These are phyloP conservation scores for Muraenolepis orangiensis DNA, from an alignment of 2,797 vertebrate species.

Conservation along the genomic window DNA sequence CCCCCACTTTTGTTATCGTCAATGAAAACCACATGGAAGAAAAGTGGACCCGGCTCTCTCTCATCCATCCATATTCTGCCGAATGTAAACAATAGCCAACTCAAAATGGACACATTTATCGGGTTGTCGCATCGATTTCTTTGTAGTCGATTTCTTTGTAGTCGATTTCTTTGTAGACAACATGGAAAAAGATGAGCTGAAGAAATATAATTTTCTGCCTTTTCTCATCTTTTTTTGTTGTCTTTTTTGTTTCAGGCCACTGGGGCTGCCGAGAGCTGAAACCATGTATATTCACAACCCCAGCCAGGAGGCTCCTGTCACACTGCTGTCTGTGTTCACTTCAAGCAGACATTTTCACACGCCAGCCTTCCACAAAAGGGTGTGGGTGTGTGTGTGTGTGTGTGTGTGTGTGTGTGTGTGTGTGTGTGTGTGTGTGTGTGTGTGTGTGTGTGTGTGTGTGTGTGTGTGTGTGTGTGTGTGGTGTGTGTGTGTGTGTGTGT, in stretches of 20 bases:
- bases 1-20: not conserved
- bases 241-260: slow-evolving; percentile 70
- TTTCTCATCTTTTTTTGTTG: slow-evolving; percentile 13
- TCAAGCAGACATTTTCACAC: slow-evolving; percentile 93
- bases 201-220: not conserved
- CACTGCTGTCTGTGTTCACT: slow-evolving; percentile 93
- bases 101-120: not conserved
- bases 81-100: not conserved
- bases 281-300: slow-evolving; percentile 92
- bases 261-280: slow-evolving; percentile 91
- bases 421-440: not conserved
- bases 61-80: not conserved
- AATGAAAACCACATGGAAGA: not conserved
- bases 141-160: not conserved
- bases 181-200: not conserved
- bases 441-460: too few species aligned
- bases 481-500: not conserved
- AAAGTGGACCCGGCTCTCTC: not conserved
- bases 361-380: slow-evolving; percentile 91
- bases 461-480: not conserved
- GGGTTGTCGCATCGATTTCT: not conserved
- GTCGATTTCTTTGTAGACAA: not conserved
- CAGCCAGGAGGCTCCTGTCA: slow-evolving; percentile 88
- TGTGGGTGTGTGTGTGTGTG: slow-evolving; percentile 58
- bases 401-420: not conserved